Conservation (phyloP, 2,888 invertebrate species). For the Gonocerus acuteangulatus region DNA sequence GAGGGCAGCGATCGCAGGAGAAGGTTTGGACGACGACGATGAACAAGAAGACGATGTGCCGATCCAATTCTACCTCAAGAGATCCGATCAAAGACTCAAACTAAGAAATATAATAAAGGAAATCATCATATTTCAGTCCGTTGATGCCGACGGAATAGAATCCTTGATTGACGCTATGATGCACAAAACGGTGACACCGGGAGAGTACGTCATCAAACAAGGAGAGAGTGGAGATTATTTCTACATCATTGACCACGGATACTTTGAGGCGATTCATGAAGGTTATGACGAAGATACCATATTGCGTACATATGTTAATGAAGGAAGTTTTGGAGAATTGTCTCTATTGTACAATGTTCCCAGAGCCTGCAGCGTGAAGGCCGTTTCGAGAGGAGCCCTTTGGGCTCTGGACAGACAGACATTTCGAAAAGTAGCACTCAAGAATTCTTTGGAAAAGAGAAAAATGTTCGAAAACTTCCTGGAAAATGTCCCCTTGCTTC, state of each 20-base stretch:
- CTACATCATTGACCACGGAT: slow-evolving; percentile 83
- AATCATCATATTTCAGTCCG: slow-evolving; percentile 87
- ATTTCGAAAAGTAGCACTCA: slow-evolving; percentile 89
- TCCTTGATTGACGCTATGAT: slow-evolving; percentile 98
- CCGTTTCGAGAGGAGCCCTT: slow-evolving; percentile 73
- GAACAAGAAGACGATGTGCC: slow-evolving; percentile 64
- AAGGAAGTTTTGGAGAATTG: slow-evolving; percentile 90
- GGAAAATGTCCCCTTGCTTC: slow-evolving; percentile 90
- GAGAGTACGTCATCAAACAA: slow-evolving; percentile 87
- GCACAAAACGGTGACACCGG: slow-evolving; percentile 75
- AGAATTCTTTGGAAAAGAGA: slow-evolving; percentile 93
- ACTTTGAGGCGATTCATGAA: slow-evolving; percentile 64
- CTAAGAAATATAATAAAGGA: slow-evolving; percentile 83
- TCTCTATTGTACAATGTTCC: slow-evolving; percentile 98
- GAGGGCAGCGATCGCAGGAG: slow-evolving; percentile 91
- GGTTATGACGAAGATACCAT: slow-evolving; percentile 48
- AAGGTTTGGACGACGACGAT: slow-evolving; percentile 94
- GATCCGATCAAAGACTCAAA: slow-evolving; percentile 84
- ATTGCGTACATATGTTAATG: slow-evolving; percentile 78
- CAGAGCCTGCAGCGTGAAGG: slow-evolving; percentile 86
- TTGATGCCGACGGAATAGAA: slow-evolving; percentile 65
- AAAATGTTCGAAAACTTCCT: slow-evolving; percentile 92
- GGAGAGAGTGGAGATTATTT: slow-evolving; percentile 98
- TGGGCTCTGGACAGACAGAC: slow-evolving; percentile 98
- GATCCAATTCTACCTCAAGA: slow-evolving; percentile 81